Percentiles rank a stretch among this genome's conserved stretches.
Evolutionary conservation across 2,888 invertebrate genomes (phyloP).

Genomic region (Busseola fusca): DNA sequence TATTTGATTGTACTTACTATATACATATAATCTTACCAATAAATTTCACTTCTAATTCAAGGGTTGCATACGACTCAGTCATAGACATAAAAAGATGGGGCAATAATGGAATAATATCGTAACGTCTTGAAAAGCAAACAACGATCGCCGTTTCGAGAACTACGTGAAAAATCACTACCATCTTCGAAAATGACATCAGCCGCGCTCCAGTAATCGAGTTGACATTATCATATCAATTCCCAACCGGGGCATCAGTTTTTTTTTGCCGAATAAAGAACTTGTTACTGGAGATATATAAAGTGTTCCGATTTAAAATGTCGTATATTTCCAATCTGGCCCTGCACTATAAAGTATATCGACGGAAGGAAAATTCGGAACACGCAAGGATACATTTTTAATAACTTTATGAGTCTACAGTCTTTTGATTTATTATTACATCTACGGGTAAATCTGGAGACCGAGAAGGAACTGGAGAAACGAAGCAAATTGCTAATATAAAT

Average conservation of each 20-base stretch:
- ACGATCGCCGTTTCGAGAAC: neutral
- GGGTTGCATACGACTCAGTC: neutral
- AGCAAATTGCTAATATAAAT: neutral
- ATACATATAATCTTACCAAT: neutral
- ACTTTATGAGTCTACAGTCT: slow-evolving; percentile 17
- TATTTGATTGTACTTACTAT: neutral
- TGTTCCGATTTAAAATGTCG: slow-evolving; percentile 51
- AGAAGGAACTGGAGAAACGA: neutral
- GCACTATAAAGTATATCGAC: slow-evolving; percentile 29
- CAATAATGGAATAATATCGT: neutral
- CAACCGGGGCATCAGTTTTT: slow-evolving; percentile 21
- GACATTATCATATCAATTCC: slow-evolving; percentile 36
- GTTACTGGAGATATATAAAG: slow-evolving; percentile 46
- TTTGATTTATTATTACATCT: slow-evolving; percentile 6
- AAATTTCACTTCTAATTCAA: neutral
- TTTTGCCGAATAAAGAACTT: slow-evolving; percentile 39
- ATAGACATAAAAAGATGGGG: neutral
- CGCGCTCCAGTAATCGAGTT: slow-evolving; percentile 21
- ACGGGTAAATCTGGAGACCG: neutral
- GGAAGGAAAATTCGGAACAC: slow-evolving; percentile 21
- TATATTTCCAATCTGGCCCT: slow-evolving; percentile 28
- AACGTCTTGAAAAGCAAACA: neutral
- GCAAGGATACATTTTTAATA: slow-evolving; percentile 19
- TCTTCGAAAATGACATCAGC: slow-evolving; percentile 12
- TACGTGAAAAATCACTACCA: slow-evolving; percentile 1